Base-by-base conservation (phyloP, 2,113 vertebrate species). In the Rousettus leschenaultii region DNA sequence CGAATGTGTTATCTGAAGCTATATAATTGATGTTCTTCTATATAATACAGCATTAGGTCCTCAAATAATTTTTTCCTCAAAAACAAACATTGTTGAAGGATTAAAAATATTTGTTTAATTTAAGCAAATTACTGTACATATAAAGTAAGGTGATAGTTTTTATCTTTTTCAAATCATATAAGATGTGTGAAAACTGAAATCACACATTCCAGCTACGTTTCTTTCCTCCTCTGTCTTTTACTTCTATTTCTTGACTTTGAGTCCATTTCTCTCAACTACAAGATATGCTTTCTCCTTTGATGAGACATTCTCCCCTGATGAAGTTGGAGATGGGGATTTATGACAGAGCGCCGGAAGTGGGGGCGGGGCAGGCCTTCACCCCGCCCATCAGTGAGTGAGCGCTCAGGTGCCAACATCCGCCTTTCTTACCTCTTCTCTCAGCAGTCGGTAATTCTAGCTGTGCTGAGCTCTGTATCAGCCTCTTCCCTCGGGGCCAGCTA, bases 41-140 rank as follows among this genome's bases (percentile, higher is more conserved):
- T 19, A 18, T 71, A 15, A 15, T 43, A 0, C 12, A 22, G 22
- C 51, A 61, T 68, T 82, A 4, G 19, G 16, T 66, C 13, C 6
- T 91, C 65, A 75, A 43, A 22, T 51, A 45, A 14, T 77, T 73
- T 61, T 59, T 51, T 35, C 14, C 28, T 90, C 59, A 86, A 91
- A 82, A 77, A 9, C 14, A 55, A 40, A 86, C 16, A 5, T 7
- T 63, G 4, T 40, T 68, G 13, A 86, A n/a, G 14, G 84, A 55
- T 38, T 70, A 57, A 71, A 73, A 15, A 15, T 53, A 61, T 18
- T 59, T 74, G 59, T 89, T 91, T 59, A 68, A 68, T 10, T 48
- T 53, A 15, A 16, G 2, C 18, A 92, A 43, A 63, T 74, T 66
- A 45, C 24, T 63, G 7, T 80, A 40, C 53, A 70, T 86, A 3